phyloP scores from a whole-genome alignment of 2,888 invertebrate genomes.

The Parnassius smintheus region DNA sequence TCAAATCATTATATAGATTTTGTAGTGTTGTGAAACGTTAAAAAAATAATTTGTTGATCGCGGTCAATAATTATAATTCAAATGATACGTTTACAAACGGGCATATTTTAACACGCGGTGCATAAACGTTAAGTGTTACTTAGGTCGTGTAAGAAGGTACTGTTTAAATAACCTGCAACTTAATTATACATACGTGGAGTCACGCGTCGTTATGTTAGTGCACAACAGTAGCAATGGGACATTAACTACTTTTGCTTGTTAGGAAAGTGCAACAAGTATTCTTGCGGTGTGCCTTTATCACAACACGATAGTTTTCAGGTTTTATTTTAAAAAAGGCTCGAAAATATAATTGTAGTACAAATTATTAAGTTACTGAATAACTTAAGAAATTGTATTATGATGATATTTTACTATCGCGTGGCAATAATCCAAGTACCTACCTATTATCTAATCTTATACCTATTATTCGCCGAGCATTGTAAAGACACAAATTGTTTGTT shows the following conservation, averaged over 20 bases:
- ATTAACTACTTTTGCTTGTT: conserved; percentile 13
- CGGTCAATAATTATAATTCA: background rate
- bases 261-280: conserved; percentile 30
- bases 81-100: background rate
- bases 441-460: no score
- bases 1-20: background rate
- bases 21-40: no score
- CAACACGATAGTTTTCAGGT: no score
- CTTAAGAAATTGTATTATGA: no score
- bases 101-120: background rate
- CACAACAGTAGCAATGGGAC: conserved; percentile 18
- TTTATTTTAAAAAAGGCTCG: no score
- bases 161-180: conserved; percentile 31
- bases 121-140: conserved; percentile 11
- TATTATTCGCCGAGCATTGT: no score
- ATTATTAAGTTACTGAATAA: no score
- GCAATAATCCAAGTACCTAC: no score
- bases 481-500: no score
- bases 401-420: no score
- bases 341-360: no score
- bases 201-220: conserved; percentile 32
- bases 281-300: conserved; percentile 12
- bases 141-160: conserved; percentile 28
- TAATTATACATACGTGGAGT: conserved; percentile 32
- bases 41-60: background rate